phyloP scores from a whole-genome alignment of 1,140 invertebrate species.

The Phortica variegata region DNA sequence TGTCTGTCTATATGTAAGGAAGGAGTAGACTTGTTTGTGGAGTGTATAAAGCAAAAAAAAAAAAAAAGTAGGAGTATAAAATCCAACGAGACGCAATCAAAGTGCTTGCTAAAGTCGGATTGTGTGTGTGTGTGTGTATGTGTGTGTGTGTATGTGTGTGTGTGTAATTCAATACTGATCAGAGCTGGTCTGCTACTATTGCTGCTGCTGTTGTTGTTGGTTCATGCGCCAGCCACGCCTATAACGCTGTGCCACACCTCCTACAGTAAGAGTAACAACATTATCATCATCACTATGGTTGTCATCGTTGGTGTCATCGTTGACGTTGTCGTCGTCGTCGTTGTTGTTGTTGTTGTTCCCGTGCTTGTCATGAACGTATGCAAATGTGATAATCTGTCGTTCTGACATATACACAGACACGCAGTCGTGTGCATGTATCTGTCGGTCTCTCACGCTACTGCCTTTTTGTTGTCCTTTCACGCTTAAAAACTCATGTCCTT shows the following conservation, averaged over 20 bases:
- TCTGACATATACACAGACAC: constrained; percentile 13
- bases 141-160: constrained; percentile 23
- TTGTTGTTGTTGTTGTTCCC: constrained; percentile 14
- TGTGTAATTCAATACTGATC: constrained; percentile 54
- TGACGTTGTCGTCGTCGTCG: constrained; percentile 9
- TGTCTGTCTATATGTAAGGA: no score
- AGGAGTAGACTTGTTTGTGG: no score
- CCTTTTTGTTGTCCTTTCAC: background rate
- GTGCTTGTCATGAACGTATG: constrained; percentile 39
- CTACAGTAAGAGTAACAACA: constrained; percentile 20
- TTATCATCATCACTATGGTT: constrained; percentile 18
- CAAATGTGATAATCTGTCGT: constrained; percentile 53
- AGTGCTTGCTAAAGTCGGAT: constrained; percentile 43
- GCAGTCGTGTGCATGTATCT: background rate
- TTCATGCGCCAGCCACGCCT: constrained; percentile 1
- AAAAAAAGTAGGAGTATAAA: no score
- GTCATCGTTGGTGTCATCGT: constrained; percentile 13
- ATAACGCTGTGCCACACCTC: constrained; percentile 6
- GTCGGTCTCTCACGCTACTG: background rate
- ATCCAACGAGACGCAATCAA: constrained; percentile 31
- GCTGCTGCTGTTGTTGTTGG: background rate
- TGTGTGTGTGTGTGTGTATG: constrained; percentile 21
- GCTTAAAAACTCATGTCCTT: constrained; percentile 16
- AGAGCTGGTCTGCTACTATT: constrained; percentile 38
- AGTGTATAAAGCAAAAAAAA: no score